Evolutionary conservation across 2,113 vertebrate genomes (phyloP), one percentile per base, ranked within the genome.

Genomic region (Hypocryptadius cinnamomeus): DNA sequence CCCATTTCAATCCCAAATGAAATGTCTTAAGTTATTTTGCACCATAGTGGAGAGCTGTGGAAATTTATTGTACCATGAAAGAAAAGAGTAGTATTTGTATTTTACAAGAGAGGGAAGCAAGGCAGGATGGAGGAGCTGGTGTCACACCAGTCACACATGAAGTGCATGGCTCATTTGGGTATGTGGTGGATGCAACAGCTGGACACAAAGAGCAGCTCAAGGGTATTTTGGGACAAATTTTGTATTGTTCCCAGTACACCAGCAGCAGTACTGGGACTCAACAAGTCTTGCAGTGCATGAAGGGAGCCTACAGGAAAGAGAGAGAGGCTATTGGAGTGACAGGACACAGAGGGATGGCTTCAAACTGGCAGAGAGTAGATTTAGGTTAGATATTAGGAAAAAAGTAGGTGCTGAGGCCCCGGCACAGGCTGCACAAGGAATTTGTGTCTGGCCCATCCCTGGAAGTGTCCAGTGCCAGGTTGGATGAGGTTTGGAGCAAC

Each of bases 121-220:
- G 31, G n/a, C 14, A 22, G 0, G 5, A 5, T 57, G n/a, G 37
- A 78, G 50, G 59, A 69, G 6, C 17, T 68, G 24, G 56, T 4
- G 3, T 21, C 22, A 21, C 14, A 48, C 24, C 47, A 35, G 10
- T 56, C 50, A 8, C 17, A 24, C 0, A 0, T 33, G 37, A 51
- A 35, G 33, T 5, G 0, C 1, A 2, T n/a, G 30, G 5, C 3
- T 1, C 10, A 2, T 39, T 31, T 72, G 20, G 15, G 13, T 69
- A 59, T 1, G 0, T 22, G 8, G 4, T 5, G 10, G 33, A 3
- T 70, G 18, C 27, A 47, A 21, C 8, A 5, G 19, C 35, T 74
- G 66, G 42, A 15, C n/a, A 17, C 13, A 22, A 63, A 28, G 16
- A 68, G 25, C 48, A 86, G 12, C 15, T 79, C 30, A 42, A 30